Base-by-base conservation (phyloP, 2,113 vertebrate genomes). In the Glaucidium brasilianum region DNA sequence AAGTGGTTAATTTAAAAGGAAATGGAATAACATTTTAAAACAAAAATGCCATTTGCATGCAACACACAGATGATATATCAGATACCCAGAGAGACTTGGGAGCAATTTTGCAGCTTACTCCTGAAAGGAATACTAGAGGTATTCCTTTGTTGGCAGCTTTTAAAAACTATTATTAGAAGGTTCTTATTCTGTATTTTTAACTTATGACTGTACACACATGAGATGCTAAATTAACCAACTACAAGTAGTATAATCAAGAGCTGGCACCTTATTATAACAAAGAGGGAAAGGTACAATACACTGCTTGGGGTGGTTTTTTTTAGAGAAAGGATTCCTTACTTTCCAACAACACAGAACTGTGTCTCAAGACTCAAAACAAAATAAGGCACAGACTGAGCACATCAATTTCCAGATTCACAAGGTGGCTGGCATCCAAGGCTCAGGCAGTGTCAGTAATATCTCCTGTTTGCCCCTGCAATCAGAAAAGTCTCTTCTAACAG, bases 321-420 rank as follows among this genome's bases (percentile, higher is more conserved):
- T 58, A 8, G 50, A 32, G 67, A 21, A 29, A 49, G 32, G 26
- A 45, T 73, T 43, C 30, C 45, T n/a, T 17, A 13, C 55, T 59
- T 39, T 47, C 72, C 52, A 18, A 20, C 14, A 22, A 39, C 55
- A 59, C 43, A 15, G 49, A 41, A 39, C 27, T 20, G 3, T 5
- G 13, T 29, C 67, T 39, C 39, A 23, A 34, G 64, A 55, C 64
- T 35, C 17, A 26, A 18, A 67, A 53, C 60, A 52, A 32, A 58
- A 50, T 3, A 22, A 52, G 1, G 9, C 35, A 13, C 15, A 27
- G 52, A 10, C 9, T 13, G 78, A 32, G 34, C 69, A 37, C 37
- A 19, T 7, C 2, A 1, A 39, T 39, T 23, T n/a, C 47, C 39
- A 55, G 49, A 22, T 12, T 15, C 19, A 2, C 1, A 27, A 32